These are phyloP conservation scores for Tarsius wallacei DNA, from an alignment of 2,797 vertebrate species.

Conservation along the genomic window DNA sequence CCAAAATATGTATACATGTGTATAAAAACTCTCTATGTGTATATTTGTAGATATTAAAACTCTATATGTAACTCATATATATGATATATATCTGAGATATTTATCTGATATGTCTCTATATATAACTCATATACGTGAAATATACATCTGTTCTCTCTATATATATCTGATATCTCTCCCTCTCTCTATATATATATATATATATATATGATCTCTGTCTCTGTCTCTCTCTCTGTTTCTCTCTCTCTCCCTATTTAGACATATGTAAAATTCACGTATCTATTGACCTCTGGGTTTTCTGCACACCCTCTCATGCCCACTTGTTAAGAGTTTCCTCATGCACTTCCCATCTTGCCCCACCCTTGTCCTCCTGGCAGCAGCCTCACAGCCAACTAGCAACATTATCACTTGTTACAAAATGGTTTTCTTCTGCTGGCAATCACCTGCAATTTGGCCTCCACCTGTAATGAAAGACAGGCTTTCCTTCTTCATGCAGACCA, in stretches of 20 bases:
- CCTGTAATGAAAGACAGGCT: slow-evolving; percentile 25
- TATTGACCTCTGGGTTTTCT: background rate
- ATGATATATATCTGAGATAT: too few relatives aligned
- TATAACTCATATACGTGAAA: too few relatives aligned
- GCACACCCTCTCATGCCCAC: background rate
- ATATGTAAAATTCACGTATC: too few relatives aligned
- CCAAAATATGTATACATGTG: background rate
- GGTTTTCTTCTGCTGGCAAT: slow-evolving; percentile 16
- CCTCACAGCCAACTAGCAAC: background rate
- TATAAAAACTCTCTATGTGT: too few relatives aligned
- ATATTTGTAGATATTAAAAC: too few relatives aligned
- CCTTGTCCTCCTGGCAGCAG: background rate
- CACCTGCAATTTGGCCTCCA: slow-evolving; percentile 45
- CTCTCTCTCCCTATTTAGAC: background rate
- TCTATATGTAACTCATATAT: too few relatives aligned
- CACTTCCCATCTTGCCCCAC: background rate
- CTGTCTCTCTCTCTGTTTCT: background rate
- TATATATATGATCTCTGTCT: too few relatives aligned
- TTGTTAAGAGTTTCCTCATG: background rate
- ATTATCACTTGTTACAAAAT: slow-evolving; percentile 29
- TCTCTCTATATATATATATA: too few relatives aligned
- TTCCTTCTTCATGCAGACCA: slow-evolving; percentile 39
- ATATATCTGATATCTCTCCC: too few relatives aligned
- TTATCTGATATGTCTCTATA: too few relatives aligned
- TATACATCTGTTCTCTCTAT: too few relatives aligned